Evolutionary conservation across 2,113 vertebrate species (phyloP).

Genomic region (Peromyscus leucopus): DNA sequence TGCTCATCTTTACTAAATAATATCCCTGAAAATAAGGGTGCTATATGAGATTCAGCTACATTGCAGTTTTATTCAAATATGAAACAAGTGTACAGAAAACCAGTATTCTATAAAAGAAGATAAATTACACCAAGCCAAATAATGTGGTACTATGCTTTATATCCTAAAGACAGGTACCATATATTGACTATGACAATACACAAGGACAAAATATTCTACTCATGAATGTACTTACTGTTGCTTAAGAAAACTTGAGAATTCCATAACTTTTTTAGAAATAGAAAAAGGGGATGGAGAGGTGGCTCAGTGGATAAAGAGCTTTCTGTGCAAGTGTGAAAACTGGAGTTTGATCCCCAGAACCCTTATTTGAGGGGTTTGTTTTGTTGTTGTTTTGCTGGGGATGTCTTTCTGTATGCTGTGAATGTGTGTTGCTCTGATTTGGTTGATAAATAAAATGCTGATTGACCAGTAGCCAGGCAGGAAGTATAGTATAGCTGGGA

Average conservation of each 20-base stretch:
- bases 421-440: no score
- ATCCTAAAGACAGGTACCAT: neutral
- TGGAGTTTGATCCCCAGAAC: neutral
- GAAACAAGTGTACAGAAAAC: neutral
- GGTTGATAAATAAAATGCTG: no score
- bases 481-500: no score
- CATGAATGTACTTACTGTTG: neutral
- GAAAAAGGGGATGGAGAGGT: neutral
- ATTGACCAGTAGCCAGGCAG: no score
- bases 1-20: slow-evolving; percentile 12
- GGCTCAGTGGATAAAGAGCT: neutral
- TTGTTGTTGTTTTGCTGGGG: neutral
- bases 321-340: neutral
- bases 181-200: slow-evolving; percentile 33
- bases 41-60: neutral
- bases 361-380: neutral
- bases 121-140: slow-evolving; percentile 42
- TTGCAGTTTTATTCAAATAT: slow-evolving; percentile 52
- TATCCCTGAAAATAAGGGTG: neutral
- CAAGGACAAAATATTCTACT: slow-evolving; percentile 18
- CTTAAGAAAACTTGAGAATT: slow-evolving; percentile 17
- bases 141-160: slow-evolving; percentile 21
- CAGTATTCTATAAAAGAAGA: slow-evolving; percentile 29
- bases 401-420: no score
- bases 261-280: slow-evolving; percentile 45